Base-by-base conservation (phyloP, 2,888 invertebrate genomes). In the Molorchus minor region DNA sequence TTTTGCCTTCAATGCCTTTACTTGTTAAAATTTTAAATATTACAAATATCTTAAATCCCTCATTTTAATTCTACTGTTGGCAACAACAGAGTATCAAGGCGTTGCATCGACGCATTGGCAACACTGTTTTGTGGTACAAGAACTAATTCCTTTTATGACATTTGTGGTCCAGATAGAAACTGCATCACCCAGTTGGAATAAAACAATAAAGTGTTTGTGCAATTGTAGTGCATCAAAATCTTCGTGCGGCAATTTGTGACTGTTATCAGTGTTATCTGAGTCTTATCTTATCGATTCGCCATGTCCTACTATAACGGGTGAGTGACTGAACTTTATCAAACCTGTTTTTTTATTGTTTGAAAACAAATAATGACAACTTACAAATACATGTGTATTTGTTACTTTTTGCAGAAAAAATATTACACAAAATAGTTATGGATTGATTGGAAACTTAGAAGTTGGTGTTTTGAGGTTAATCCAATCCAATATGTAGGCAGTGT, bases 241-340 rank as follows among this genome's bases (percentile, higher is more conserved):
- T 12, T 29, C 16, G 17, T 33, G 38, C 52, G 45, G 52, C 36
- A 40, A 15, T 47, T 30, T 41, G 21, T 47, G 57, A 40, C 56
- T 58, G 38, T 62, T 53, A 54, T 47, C 58, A 46, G 58, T 52
- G 56, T 49, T 56, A 38, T 47, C 49, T 44, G 46, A 30, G 54
- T 19, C 52, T 36, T 47, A 20, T 55, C n/a, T 38, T 49, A 44
- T 59, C 44, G 38, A 49, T 55, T 51, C 19, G 38, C 33, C 53
- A 63, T 61, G 63, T 64, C 63, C 56, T 64, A 64, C 56, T 64
- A 64, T 54, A 64, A 64, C 45, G 63, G 63, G 63, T 64, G 58
- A 61, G 63, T 64, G 56, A 56, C 53, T 46, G 7, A 52, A 52
- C 19, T 19, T 52, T 49, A 25, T 38, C 38, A 49, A 16, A 21